Percentiles rank a stretch among this genome's conserved stretches.
These are phyloP conservation scores for Anoplius nigerrimus DNA, from an alignment of 2,888 invertebrate genomes.

Conservation along the genomic window DNA sequence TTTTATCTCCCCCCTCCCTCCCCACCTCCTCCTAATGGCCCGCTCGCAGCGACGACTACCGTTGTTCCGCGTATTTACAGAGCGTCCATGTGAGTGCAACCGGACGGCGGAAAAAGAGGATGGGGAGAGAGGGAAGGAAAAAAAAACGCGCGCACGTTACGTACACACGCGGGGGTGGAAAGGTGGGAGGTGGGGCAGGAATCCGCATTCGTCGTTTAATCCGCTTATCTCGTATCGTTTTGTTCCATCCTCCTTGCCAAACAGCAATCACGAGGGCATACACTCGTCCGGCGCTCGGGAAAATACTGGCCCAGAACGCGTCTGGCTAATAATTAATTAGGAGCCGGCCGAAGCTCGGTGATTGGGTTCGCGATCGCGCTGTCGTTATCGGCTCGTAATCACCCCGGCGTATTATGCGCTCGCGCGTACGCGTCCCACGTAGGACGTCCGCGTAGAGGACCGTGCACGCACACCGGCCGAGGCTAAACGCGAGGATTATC, in stretches of 20 bases:
- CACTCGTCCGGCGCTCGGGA: too few species aligned
- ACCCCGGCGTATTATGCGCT: slow-evolving; percentile 47
- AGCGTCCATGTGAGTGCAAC: neutral
- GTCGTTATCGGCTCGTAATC: slow-evolving; percentile 49
- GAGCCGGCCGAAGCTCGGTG: slow-evolving; percentile 36
- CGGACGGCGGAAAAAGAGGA: neutral
- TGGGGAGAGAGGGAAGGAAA: neutral
- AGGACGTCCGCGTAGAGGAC: slow-evolving; percentile 27
- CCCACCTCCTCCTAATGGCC: too few species aligned
- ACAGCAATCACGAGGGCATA: too few species aligned
- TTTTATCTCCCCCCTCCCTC: neutral
- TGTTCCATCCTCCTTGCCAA: too few species aligned
- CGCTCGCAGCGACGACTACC: too few species aligned
- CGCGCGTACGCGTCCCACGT: slow-evolving; percentile 39
- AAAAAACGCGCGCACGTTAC: too few species aligned
- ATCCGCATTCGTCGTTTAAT: too few species aligned
- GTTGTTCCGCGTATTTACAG: too few species aligned
- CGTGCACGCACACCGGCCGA: neutral
- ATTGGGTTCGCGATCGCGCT: slow-evolving; percentile 47
- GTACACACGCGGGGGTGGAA: too few species aligned
- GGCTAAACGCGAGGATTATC: slow-evolving; percentile 40
- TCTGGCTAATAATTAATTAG: slow-evolving; percentile 15
- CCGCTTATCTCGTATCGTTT: too few species aligned
- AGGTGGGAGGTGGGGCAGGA: too few species aligned
- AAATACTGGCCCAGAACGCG: neutral